phyloP scores from a whole-genome alignment of 2,888 invertebrate species.

The Drosophila borborema region DNA sequence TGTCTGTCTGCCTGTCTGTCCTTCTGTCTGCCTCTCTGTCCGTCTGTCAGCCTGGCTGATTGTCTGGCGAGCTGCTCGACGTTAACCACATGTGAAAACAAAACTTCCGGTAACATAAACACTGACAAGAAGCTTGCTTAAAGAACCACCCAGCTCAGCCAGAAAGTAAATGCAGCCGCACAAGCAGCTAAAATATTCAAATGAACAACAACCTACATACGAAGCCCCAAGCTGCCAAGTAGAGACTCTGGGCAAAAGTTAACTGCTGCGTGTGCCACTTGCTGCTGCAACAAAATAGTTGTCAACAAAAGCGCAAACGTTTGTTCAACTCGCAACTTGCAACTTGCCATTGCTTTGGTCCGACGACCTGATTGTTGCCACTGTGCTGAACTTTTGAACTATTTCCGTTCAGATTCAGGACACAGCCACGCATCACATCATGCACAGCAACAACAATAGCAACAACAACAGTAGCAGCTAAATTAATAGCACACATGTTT shows the following conservation, averaged over 20 bases:
- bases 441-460: constrained; percentile 14
- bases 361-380: constrained; percentile 59
- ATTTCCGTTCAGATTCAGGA: constrained; percentile 59
- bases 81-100: constrained; percentile 81
- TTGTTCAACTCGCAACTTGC: constrained; percentile 34
- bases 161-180: constrained; percentile 76
- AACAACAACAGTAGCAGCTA: constrained; percentile 1
- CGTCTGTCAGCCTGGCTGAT: constrained; percentile 20
- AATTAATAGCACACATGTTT: constrained; percentile 54
- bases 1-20: constrained; percentile 17
- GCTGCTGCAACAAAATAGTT: constrained; percentile 64
- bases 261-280: constrained; percentile 47
- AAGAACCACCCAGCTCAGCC: constrained; percentile 41
- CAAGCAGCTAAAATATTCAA: constrained; percentile 81
- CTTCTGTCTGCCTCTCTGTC: constrained; percentile 11
- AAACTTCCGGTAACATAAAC: constrained; percentile 80
- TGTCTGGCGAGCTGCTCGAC: constrained; percentile 62
- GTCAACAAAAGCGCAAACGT: constrained; percentile 70
- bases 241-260: constrained; percentile 30
- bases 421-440: constrained; percentile 35
- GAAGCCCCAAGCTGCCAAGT: constrained; percentile 26
- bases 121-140: constrained; percentile 78
- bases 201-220: constrained; percentile 72
- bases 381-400: constrained; percentile 71
- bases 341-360: constrained; percentile 23